Base-by-base conservation (phyloP, 2,113 vertebrate genomes). In the Lates calcarifer region DNA sequence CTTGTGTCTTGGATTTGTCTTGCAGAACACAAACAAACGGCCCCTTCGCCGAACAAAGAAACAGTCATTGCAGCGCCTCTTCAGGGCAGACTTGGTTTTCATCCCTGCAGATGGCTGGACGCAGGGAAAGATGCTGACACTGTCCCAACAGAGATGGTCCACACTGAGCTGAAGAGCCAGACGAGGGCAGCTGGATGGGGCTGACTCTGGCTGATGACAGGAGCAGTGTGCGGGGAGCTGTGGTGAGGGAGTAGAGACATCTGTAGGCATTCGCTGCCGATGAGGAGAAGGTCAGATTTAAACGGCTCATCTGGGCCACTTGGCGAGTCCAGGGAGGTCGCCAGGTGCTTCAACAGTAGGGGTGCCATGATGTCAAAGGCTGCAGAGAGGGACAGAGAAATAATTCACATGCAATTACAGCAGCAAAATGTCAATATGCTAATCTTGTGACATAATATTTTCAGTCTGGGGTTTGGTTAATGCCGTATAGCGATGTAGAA, bases 11-110 rank as follows among this genome's bases (percentile, higher is more conserved):
- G 96, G 96, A 79, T 97, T 85, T 9, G 92, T 95, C 88, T 96
- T 97, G 92, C 96, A 97, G 85, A 29, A 95, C 24, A 97, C 94
- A 83, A 93, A 97, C 39, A 97, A 72, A 0, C 69, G 92, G 4
- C 96, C 97, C 4, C 95, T 94, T n/a, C 97, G 93, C 45, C 94
- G 94, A 1, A 97, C 97, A 43, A 95, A 73, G 91, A 94, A 97
- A 74, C 98, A 99, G 92, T 97, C 97, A 88, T 94, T 95, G 88
- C 98, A 99, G n/a, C 97, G 97, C 79, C 77, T 94, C 77, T 33
- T 95, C 60, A 99, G 33, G 5, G 87, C 79, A 0, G 70, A 85
- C 89, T 96, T 98, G 66, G 95, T 96, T 91, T 99, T 99, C 95
- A 99, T 95, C 2, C 96, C 96, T 0, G 86, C 63, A 0, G 67